Percentiles rank a stretch among this genome's conserved stretches.
Conservation (phyloP, 2,888 invertebrate species). For the Chironomus tentans region DNA sequence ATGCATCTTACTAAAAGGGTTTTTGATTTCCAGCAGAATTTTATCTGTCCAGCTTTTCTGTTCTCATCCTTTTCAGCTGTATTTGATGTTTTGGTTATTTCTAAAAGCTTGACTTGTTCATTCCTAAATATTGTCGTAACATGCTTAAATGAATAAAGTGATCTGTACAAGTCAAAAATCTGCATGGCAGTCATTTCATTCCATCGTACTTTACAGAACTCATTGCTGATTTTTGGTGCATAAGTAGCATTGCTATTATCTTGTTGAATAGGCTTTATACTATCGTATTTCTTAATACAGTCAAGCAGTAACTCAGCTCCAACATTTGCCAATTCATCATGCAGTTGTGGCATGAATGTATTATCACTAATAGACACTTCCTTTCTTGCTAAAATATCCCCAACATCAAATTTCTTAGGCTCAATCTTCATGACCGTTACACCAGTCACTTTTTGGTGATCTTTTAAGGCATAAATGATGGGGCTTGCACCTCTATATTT, state of each 20-base stretch:
- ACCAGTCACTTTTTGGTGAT: slow-evolving; percentile 73
- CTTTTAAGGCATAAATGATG: slow-evolving; percentile 72
- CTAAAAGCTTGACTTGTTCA: slow-evolving; percentile 53
- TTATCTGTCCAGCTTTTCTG: slow-evolving; percentile 48
- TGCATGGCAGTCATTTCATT: slow-evolving; percentile 50
- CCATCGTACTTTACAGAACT: slow-evolving; percentile 59
- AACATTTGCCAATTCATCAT: slow-evolving; percentile 52
- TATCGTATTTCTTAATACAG: slow-evolving; percentile 51
- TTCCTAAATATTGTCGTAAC: slow-evolving; percentile 54
- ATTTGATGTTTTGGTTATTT: slow-evolving; percentile 38
- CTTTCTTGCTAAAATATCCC: slow-evolving; percentile 50
- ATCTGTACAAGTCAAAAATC: slow-evolving; percentile 63
- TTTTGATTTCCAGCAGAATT: slow-evolving; percentile 50
- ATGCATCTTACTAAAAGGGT: slow-evolving; percentile 57
- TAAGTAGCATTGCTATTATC: slow-evolving; percentile 52
- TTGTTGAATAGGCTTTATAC: slow-evolving; percentile 53
- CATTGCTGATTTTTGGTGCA: slow-evolving; percentile 63
- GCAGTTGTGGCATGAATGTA: slow-evolving; percentile 56
- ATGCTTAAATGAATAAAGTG: slow-evolving; percentile 54
- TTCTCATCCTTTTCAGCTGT: slow-evolving; percentile 31
- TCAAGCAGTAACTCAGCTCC: slow-evolving; percentile 60
- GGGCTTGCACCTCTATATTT: slow-evolving; percentile 92
- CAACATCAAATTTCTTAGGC: slow-evolving; percentile 73
- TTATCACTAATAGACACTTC: slow-evolving; percentile 48
- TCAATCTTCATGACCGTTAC: slow-evolving; percentile 80